Conservation (phyloP, 1,140 invertebrate species). For the Brevipalpus yothersi region DNA sequence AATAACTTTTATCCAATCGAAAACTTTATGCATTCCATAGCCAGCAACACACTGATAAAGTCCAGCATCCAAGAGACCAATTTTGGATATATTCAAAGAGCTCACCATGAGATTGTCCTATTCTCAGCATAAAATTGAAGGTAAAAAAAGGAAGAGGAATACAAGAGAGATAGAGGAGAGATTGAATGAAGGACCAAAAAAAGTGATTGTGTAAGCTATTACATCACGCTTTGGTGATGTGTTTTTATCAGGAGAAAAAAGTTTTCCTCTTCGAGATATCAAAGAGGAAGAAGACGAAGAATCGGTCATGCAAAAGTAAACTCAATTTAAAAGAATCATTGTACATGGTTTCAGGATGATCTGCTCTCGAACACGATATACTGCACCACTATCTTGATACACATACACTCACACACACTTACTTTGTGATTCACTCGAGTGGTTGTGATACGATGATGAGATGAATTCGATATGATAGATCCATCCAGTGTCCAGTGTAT, state of each 20-base stretch:
- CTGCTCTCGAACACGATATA: too few relatives aligned
- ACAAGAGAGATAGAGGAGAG: background rate
- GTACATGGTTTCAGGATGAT: too few relatives aligned
- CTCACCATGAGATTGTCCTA: conserved; percentile 12
- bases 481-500: conserved; percentile 14
- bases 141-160: background rate
- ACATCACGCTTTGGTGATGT: too few relatives aligned
- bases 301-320: too few relatives aligned
- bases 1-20: conserved; percentile 59
- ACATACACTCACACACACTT: too few relatives aligned
- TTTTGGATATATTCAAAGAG: conserved; percentile 49
- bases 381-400: too few relatives aligned
- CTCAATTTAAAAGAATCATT: too few relatives aligned
- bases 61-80: conserved; percentile 74
- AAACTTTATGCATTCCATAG: conserved; percentile 45
- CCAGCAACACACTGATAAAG: conserved; percentile 53
- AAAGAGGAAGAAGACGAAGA: too few relatives aligned
- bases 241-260: too few relatives aligned
- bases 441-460: background rate
- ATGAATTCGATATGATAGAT: conserved; percentile 6
- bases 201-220: too few relatives aligned
- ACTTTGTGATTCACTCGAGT: background rate
- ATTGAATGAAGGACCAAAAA: background rate
- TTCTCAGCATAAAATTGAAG: background rate
- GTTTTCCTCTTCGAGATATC: too few relatives aligned